Conservation (phyloP, 1,140 invertebrate species). For the Euschistus heros region DNA sequence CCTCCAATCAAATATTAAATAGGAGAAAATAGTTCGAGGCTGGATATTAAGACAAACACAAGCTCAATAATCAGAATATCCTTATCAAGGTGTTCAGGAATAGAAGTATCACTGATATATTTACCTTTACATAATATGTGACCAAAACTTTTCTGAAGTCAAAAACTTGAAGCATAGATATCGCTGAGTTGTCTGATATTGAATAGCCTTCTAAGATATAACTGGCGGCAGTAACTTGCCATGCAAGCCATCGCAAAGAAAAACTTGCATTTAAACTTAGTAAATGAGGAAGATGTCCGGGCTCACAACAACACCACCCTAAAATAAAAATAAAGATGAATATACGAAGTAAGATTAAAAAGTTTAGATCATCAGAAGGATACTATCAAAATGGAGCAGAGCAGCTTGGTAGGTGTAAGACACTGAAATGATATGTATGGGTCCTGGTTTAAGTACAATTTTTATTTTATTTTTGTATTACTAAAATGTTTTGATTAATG, state of each 20-base stretch:
- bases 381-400: neutral
- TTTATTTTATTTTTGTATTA: no score
- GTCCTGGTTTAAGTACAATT: no score
- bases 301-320: constrained; percentile 85
- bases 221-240: constrained; percentile 89
- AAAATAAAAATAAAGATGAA: constrained; percentile 15
- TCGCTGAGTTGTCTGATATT: constrained; percentile 93
- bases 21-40: no score
- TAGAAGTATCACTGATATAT: neutral
- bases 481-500: no score
- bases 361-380: neutral
- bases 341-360: constrained; percentile 24
- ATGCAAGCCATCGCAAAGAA: constrained; percentile 93
- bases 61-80: no score
- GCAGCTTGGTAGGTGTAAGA: no score
- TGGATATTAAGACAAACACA: neutral
- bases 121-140: constrained; percentile 93
- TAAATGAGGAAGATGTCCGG: constrained; percentile 81
- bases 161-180: constrained; percentile 93
- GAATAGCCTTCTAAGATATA: constrained; percentile 97
- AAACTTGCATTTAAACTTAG: constrained; percentile 91
- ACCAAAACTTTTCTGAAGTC: constrained; percentile 94
- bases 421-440: no score
- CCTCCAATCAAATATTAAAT: no score
- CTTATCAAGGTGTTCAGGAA: no score